A percentile compares a stretch with the other conserved stretches of the same genome.
Evolutionary conservation across 2,113 vertebrate species (phyloP).

Genomic region (Zosterops japonicus): DNA sequence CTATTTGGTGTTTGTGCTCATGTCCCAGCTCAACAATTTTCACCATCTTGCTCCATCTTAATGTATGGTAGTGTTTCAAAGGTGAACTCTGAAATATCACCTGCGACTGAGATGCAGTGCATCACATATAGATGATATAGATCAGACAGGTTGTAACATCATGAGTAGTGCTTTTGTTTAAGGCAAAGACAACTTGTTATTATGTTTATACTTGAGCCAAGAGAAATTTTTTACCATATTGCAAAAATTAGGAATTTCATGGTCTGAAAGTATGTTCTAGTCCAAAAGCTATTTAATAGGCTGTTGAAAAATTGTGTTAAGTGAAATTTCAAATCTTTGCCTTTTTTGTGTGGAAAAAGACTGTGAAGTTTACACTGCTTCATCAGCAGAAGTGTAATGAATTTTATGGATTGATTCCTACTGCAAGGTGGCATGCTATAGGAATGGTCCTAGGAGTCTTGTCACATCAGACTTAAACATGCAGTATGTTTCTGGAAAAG

Average conservation of each 20-base stretch:
- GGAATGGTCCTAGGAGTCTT: background rate
- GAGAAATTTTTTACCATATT: background rate
- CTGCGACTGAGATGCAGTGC: background rate
- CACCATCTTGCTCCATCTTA: background rate
- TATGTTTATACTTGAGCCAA: background rate
- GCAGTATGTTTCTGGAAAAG: background rate
- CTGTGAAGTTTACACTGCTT: background rate
- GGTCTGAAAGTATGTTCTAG: background rate
- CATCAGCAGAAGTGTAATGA: background rate
- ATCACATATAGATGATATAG: background rate
- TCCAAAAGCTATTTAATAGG: background rate
- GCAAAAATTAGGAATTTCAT: background rate
- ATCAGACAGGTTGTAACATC: background rate
- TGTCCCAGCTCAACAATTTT: background rate
- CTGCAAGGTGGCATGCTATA: background rate
- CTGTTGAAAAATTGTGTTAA: background rate
- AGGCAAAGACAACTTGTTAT: background rate
- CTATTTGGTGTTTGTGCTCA: background rate
- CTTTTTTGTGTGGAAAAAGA: background rate
- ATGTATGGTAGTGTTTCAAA: background rate
- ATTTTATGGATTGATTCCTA: constrained; percentile 1
- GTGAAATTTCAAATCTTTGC: background rate
- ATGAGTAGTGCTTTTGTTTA: background rate
- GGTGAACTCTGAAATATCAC: background rate
- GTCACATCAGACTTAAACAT: background rate